Evolutionary conservation across 1,140 invertebrate species (phyloP).

Genomic region (Thaumetopoea pityocampa): DNA sequence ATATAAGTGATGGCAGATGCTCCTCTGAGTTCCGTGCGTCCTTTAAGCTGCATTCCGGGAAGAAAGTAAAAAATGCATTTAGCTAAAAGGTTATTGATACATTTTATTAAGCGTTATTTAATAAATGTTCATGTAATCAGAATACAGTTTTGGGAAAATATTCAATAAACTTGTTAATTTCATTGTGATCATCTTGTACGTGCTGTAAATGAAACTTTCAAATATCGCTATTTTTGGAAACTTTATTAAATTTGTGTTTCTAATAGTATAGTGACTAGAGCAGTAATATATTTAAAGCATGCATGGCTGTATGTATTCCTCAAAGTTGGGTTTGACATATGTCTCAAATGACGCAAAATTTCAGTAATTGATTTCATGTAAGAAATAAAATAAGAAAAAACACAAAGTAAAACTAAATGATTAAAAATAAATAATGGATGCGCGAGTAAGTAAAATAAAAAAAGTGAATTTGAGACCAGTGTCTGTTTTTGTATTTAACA

Average conservation of each 20-base stretch:
- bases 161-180: too few relatives aligned
- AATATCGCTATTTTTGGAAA: too few relatives aligned
- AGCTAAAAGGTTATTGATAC: conserved; percentile 21
- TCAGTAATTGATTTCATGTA: background rate
- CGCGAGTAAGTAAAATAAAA: too few relatives aligned
- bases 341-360: conserved; percentile 1
- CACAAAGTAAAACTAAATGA: too few relatives aligned
- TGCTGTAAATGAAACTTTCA: too few relatives aligned
- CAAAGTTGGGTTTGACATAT: conserved; percentile 53
- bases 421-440: too few relatives aligned
- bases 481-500: background rate
- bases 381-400: conserved; percentile 6
- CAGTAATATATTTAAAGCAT: conserved; percentile 19
- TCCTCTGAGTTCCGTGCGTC: conserved; percentile 42
- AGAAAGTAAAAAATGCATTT: conserved; percentile 36
- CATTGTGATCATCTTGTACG: too few relatives aligned
- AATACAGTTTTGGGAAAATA: too few relatives aligned
- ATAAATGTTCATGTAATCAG: too few relatives aligned
- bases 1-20: conserved; percentile 29
- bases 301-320: conserved; percentile 36
- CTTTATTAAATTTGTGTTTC: background rate
- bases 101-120: conserved; percentile 7
- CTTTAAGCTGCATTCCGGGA: conserved; percentile 69
- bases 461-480: conserved; percentile 2
- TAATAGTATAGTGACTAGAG: conserved; percentile 5